Base-by-base conservation (phyloP, 2,888 invertebrate species). In the Drosophila leonis region DNA sequence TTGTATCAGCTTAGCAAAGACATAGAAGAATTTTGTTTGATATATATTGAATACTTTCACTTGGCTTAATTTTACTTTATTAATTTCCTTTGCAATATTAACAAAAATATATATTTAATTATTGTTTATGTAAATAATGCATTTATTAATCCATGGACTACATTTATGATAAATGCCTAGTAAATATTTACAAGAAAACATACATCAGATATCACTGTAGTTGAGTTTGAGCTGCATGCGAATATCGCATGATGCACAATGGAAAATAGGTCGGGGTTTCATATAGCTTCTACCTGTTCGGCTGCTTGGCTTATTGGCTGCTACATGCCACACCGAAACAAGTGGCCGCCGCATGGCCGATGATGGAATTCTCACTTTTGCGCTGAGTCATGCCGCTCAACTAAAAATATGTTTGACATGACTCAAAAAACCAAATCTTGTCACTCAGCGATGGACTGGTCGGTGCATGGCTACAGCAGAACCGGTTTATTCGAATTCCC, bases 401-500 rank as follows among this genome's bases (percentile, higher is more conserved):
- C 60, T 67, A 54, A 57, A 61, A 52, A 54, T 69, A 72, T 67
- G 71, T 54, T 20, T 57, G 49, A 55, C 49, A 75, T 78, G 78
- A 80, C 65, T 73, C 72, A 72, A 77, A 72, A 48, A 10, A 15
- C 37, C 8, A 39, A 39, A 54, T 51, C 57, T 63, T 69, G 69
- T 52, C 66, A 65, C 35, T 71, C 37, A 67, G 24, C 57, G 54
- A 35, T 54, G 27, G 27, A 64, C 48, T 46, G 31, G 56, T 33
- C 56, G 56, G 51, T 69, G 71, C 66, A 61, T 80, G 68, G 52
- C 64, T 39, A 49, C 55, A 39, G 61, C 65, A 52, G 55, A 85
- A 85, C 88, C 62, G 79, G 88, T 88, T 85, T 82, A 5, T 48
- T 55, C 56, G 78, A 80, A 71, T 85, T 85, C 83, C 74, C 74